A percentile compares a stretch with the other conserved stretches of the same genome.
Conservation (phyloP, 2,888 invertebrate species). For the Chrysodeixis includens region DNA sequence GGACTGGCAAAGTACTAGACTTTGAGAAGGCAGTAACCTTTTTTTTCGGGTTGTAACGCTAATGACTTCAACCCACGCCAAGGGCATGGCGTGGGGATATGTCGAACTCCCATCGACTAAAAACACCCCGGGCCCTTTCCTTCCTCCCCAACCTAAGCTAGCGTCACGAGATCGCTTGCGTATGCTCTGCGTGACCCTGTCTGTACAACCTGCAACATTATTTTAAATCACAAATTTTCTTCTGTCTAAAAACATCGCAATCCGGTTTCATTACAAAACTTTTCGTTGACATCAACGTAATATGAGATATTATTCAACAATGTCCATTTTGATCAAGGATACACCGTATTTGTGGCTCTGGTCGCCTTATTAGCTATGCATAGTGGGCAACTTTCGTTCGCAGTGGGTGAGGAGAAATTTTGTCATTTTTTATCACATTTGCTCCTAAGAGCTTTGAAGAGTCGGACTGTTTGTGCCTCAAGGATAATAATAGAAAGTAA, state of each 20-base stretch:
- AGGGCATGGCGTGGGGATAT: too few species aligned
- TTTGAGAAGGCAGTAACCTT: too few species aligned
- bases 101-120: too few species aligned
- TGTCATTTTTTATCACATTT: conserved; percentile 57
- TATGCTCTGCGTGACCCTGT: too few species aligned
- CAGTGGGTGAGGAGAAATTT: conserved; percentile 37
- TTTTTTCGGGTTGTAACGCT: too few species aligned
- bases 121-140: too few species aligned
- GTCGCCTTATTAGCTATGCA: conserved; percentile 23
- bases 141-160: too few species aligned
- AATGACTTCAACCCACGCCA: too few species aligned
- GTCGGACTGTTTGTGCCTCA: conserved; percentile 24
- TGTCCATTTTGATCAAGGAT: conserved; percentile 39
- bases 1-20: too few species aligned
- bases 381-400: conserved; percentile 35
- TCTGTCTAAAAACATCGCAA: neutral
- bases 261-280: neutral
- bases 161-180: too few species aligned
- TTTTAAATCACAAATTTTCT: neutral
- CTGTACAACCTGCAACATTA: too few species aligned
- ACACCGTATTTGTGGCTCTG: conserved; percentile 20
- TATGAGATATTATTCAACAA: conserved; percentile 32
- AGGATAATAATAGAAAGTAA: conserved; percentile 40
- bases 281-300: conserved; percentile 10
- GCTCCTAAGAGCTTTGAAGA: conserved; percentile 28